Evolutionary conservation across 2,888 invertebrate genomes (phyloP).

Genomic region (Heliothis peltigera): DNA sequence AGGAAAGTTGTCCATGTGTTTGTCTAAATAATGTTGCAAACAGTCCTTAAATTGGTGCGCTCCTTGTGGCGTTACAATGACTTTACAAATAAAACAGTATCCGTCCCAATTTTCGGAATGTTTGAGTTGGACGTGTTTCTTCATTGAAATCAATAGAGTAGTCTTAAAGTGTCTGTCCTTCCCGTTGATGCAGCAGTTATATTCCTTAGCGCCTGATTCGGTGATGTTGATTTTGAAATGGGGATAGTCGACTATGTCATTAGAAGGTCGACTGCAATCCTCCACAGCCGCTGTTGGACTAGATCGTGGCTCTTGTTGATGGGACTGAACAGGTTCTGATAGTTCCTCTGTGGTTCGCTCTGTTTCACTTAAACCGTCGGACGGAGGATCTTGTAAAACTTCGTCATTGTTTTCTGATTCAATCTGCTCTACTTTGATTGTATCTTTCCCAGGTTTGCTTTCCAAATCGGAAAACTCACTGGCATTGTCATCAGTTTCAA

Average conservation of each 20-base stretch:
- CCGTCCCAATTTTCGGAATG: conserved; percentile 89
- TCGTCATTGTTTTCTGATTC: conserved; percentile 53
- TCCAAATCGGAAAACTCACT: conserved; percentile 50
- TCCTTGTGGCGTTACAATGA: conserved; percentile 82
- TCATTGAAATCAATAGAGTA: conserved; percentile 81
- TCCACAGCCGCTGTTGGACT: neutral
- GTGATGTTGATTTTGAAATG: conserved; percentile 79
- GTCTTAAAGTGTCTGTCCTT: conserved; percentile 80
- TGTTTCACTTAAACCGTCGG: conserved; percentile 23
- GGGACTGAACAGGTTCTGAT: conserved; percentile 16
- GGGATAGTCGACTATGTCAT: conserved; percentile 69
- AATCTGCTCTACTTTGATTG: conserved; percentile 51
- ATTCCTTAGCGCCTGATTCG: conserved; percentile 77
- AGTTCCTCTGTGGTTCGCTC: conserved; percentile 17
- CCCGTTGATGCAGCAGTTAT: conserved; percentile 83
- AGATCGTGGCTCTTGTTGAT: conserved; percentile 2
- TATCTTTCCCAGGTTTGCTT: conserved; percentile 43
- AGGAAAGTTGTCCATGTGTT: conserved; percentile 83
- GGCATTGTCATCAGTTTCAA: conserved; percentile 74
- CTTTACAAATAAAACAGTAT: conserved; percentile 87
- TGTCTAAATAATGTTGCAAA: conserved; percentile 82
- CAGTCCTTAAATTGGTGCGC: conserved; percentile 79
- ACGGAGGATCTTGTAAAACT: conserved; percentile 28
- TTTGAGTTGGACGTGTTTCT: conserved; percentile 82
- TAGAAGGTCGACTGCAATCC: conserved; percentile 36